These are phyloP conservation scores for Napeogenes sylphis DNA, from an alignment of 2,888 invertebrate genomes.

Conservation along the genomic window DNA sequence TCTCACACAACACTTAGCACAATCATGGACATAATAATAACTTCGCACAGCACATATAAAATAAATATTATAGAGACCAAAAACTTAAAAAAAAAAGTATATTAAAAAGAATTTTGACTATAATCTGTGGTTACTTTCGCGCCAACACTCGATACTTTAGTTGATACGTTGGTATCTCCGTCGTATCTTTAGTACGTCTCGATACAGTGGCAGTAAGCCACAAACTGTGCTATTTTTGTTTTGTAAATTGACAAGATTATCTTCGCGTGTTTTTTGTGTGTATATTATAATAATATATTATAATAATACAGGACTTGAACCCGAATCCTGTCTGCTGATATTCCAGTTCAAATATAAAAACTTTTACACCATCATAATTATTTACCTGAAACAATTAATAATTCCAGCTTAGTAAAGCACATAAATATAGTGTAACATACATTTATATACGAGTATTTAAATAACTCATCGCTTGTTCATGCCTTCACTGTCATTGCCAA, in stretches of 20 bases:
- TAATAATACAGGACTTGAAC: neutral
- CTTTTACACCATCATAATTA: too few relatives aligned
- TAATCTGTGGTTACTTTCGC: conserved; percentile 40
- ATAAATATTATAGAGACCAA: conserved; percentile 16
- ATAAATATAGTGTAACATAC: neutral
- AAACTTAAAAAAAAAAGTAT: conserved; percentile 17
- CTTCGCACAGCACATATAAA: conserved; percentile 29
- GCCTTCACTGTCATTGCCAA: conserved; percentile 3
- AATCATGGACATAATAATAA: conserved; percentile 31
- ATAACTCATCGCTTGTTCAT: neutral
- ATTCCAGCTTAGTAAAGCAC: neutral
- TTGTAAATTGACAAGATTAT: conserved; percentile 52
- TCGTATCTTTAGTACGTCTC: conserved; percentile 41
- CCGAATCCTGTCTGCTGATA: too few relatives aligned
- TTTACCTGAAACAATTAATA: too few relatives aligned
- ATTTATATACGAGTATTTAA: neutral
- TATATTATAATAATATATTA: conserved; percentile 18
- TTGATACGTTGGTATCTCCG: conserved; percentile 37
- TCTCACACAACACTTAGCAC: conserved; percentile 43
- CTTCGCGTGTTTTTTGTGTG: conserved; percentile 43
- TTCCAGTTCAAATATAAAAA: too few relatives aligned
- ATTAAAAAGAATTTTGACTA: conserved; percentile 25
- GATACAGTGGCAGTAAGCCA: conserved; percentile 47
- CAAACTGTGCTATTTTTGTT: conserved; percentile 69
- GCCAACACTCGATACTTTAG: conserved; percentile 42